phyloP scores from a whole-genome alignment of 2,113 vertebrate species.

The Indicator indicator region DNA sequence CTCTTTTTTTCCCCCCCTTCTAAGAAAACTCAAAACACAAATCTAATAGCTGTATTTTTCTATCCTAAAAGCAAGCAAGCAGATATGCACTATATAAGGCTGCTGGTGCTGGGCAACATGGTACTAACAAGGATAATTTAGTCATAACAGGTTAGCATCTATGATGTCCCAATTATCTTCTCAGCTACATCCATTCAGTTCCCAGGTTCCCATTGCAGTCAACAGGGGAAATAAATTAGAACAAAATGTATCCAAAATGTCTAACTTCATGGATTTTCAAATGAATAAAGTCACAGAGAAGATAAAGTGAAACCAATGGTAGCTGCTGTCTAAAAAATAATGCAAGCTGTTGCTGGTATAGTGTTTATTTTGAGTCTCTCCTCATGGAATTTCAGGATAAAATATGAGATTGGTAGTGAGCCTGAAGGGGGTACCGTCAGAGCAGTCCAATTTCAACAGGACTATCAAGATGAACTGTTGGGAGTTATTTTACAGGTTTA shows the following conservation, averaged over 20 bases:
- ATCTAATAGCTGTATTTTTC: background rate
- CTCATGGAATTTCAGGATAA: constrained; percentile 38
- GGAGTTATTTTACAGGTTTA: constrained; percentile 55
- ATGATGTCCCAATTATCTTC: background rate
- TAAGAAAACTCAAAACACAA: background rate
- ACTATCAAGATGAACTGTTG: constrained; percentile 46
- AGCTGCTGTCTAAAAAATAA: constrained; percentile 21
- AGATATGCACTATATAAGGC: background rate
- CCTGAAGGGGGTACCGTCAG: constrained; percentile 28
- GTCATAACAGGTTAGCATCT: background rate
- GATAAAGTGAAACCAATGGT: background rate
- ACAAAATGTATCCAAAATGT: constrained; percentile 16
- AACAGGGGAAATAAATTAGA: background rate
- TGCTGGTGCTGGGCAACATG: background rate
- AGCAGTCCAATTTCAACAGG: constrained; percentile 54
- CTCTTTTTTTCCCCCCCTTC: background rate
- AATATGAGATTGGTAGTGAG: constrained; percentile 38
- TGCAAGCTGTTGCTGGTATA: constrained; percentile 1
- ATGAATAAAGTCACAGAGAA: constrained; percentile 13
- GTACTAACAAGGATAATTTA: constrained; percentile 33
- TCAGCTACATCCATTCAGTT: background rate
- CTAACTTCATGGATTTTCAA: constrained; percentile 17
- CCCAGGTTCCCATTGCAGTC: background rate
- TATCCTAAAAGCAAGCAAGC: background rate
- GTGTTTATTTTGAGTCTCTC: constrained; percentile 62